Base-by-base conservation (phyloP, 2,888 invertebrate genomes). In the Ennomos erosarius region DNA sequence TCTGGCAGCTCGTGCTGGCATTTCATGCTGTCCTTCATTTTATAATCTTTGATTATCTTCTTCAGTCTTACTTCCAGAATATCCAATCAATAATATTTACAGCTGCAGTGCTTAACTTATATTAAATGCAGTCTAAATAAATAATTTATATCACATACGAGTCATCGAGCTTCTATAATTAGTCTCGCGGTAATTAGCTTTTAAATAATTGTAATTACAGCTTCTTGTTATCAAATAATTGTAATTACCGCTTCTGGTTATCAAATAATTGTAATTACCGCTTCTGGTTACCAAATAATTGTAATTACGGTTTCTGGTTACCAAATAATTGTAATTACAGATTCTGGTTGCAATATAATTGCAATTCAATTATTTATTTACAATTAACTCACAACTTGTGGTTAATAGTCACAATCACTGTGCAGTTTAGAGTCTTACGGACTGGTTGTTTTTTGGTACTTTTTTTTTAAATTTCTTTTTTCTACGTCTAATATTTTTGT, bases 371-470 rank as follows among this genome's bases (percentile, higher is more conserved):
- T 42, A 33, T 39, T 37, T 26, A 26, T 26, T 4, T 26, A 26
- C 26, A 6, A 26, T 26, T 26, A 26, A 26, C 26, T 26, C 26
- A 26, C 26, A 26, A 26, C 26, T 26, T 6, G 26, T 26, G 26
- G 26, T 26, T 26, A 26, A 26, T 26, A 46, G 44, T 54, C 42
- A 79, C 81, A 85, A 87, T 90, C 86, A 88, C 87, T 38, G 26
- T 1, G 88, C 87, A 87, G 86, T 86, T 91, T 91, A 81, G 51
- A 90, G 90, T 92, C 91, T 73, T 90, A 77, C 87, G 81, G 91
- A 90, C 90, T 87, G 57, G 63, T 49, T 26, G 6, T 62, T 40
- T 26, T 52, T 57, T 42, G 54, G 55, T 63, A 44, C 38, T 64
- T 62, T 49, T 70, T 71, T 12, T n/a, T n/a, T n/a, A n/a, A 44